Base-by-base conservation (phyloP, 1,140 invertebrate genomes). In the Rhizoglyphus robini region DNA sequence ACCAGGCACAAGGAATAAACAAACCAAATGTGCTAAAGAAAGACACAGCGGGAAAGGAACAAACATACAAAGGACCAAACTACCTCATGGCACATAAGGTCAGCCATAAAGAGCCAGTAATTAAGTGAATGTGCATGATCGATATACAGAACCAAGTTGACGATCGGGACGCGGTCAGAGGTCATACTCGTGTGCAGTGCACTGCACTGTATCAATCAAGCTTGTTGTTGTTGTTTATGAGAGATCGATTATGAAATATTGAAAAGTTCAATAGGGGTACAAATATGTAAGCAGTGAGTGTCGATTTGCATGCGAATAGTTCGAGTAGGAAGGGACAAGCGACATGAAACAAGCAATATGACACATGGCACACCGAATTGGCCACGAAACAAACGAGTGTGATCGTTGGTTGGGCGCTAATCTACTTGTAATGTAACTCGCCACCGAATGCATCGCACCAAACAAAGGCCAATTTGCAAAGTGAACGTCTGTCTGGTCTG, bases 261-360 rank as follows among this genome's bases (percentile, higher is more conserved):
- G 18, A 8, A 8, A 41, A 41, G 18, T 46, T 15, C 15, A 46
- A 46, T 15, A 46, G 15, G 15, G 41, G 23, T 46, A 46, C 15
- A 46, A 46, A 46, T 46, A n/a, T 46, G 41, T 46, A 46, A 46
- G 15, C 15, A 46, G 41, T 46, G 41, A 23, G n/a, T n/a, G n/a
- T n/a, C 23, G 15, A 54, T 54, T 54, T 54, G 51, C 51, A 54
- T 54, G 51, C 51, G 51, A 54, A 54, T 54, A 32, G 51, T 11
- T 15, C 15, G 51, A 32, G 8, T 23, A 23, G 23, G 23, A 23
- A 23, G 41, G 15, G 41, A 46, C 41, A 23, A 46, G 41, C 15
- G 41, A 15, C 41, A 23, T 15, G 41, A 15, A 23, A 32, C 51
- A 54, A 5, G 20, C 31, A 32, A 54, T 54, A 8, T 20, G 51